Evolutionary conservation across 2,888 invertebrate species (phyloP).

Genomic region (Tetrapedia diversipes): DNA sequence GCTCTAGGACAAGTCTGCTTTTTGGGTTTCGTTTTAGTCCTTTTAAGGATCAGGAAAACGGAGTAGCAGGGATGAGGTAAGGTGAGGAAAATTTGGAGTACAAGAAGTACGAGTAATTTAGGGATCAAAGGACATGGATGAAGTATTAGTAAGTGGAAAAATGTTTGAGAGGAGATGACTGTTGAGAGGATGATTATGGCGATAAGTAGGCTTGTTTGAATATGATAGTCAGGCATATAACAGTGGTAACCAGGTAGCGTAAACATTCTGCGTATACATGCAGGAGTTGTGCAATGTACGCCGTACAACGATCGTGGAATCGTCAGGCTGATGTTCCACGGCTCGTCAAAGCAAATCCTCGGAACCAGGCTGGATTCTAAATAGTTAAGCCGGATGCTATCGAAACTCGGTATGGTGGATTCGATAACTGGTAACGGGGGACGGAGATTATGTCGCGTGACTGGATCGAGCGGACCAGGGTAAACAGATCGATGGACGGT

Average conservation of each 20-base stretch:
- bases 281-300: constrained; percentile 47
- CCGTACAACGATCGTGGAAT: constrained; percentile 46
- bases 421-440: constrained; percentile 7
- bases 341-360: constrained; percentile 37
- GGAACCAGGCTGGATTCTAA: constrained; percentile 16
- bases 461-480: neutral
- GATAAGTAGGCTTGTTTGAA: too few relatives aligned
- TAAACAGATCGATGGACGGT: neutral
- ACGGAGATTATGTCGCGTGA: neutral
- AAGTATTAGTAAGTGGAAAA: too few relatives aligned
- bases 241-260: constrained; percentile 66
- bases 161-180: too few relatives aligned
- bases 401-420: neutral
- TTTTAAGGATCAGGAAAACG: too few relatives aligned
- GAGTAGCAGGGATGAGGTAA: too few relatives aligned
- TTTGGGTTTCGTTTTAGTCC: too few relatives aligned
- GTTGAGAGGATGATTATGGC: too few relatives aligned
- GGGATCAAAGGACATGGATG: too few relatives aligned
- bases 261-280: constrained; percentile 62
- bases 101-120: too few relatives aligned
- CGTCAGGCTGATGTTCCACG: constrained; percentile 31
- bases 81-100: too few relatives aligned
- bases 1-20: too few relatives aligned
- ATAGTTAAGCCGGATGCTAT: constrained; percentile 33
- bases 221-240: too few relatives aligned